phyloP scores from a whole-genome alignment of 2,113 vertebrate genomes.

The Sigmodon hispidus region DNA sequence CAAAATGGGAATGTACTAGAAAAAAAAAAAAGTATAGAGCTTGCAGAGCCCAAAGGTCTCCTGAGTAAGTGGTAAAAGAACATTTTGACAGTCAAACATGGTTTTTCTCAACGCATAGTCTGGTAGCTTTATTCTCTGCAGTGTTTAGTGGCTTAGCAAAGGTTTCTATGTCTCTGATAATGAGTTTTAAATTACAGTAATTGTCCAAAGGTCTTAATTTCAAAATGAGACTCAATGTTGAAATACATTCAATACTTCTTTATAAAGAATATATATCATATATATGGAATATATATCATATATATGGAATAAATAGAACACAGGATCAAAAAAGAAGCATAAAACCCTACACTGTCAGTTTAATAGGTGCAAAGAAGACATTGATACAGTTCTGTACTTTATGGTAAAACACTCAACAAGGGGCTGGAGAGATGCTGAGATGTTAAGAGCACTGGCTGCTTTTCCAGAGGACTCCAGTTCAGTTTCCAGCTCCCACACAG shows the following conservation, averaged over 20 bases:
- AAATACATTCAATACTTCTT: background rate
- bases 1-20: background rate
- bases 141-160: background rate
- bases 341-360: background rate
- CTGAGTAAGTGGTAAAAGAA: background rate
- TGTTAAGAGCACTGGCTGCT: background rate
- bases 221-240: background rate
- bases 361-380: background rate
- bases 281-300: background rate
- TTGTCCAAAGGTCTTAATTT: background rate
- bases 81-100: background rate
- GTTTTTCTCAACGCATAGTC: background rate
- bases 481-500: background rate
- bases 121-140: background rate
- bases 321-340: background rate
- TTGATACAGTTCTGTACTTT: background rate
- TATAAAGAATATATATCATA: background rate
- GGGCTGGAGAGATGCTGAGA: background rate
- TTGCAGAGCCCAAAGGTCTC: background rate
- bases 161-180: background rate
- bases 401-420: background rate
- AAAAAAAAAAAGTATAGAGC: background rate
- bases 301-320: background rate
- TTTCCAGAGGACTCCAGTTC: background rate
- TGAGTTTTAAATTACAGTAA: background rate